A percentile compares a stretch with the other conserved stretches of the same genome.
Conservation (phyloP, 2,888 invertebrate species). For the Leptura quadrifasciata region DNA sequence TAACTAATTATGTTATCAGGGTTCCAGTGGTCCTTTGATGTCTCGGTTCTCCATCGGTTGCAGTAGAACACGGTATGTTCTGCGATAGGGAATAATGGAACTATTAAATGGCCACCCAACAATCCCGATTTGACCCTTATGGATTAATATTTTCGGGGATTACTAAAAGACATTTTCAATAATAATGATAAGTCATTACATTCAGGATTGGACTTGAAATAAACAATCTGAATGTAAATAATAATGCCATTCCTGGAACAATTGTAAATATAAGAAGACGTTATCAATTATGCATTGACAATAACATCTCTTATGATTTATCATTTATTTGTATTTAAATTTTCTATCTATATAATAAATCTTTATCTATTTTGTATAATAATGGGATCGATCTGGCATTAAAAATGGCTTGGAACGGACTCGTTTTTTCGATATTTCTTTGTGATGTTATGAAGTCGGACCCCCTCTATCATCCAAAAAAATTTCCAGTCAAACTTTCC, state of each 20-base stretch:
- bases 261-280: constrained; percentile 41
- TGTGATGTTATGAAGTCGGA: too few relatives aligned
- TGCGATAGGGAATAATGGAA: too few relatives aligned
- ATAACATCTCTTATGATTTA: constrained; percentile 28
- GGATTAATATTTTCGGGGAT: constrained; percentile 18
- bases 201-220: constrained; percentile 26
- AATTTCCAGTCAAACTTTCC: too few relatives aligned
- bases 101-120: constrained; percentile 14
- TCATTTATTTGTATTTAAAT: constrained; percentile 26
- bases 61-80: too few relatives aligned
- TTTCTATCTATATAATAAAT: constrained; percentile 12
- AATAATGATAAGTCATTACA: constrained; percentile 39
- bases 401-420: too few relatives aligned
- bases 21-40: too few relatives aligned
- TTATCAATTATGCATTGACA: constrained; percentile 44
- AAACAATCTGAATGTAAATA: constrained; percentile 34
- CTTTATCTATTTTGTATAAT: constrained; percentile 24
- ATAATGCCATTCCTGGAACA: constrained; percentile 32
- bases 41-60: too few relatives aligned
- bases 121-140: constrained; percentile 22
- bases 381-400: too few relatives aligned
- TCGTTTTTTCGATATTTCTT: too few relatives aligned
- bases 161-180: constrained; percentile 60
- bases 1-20: too few relatives aligned
- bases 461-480: too few relatives aligned